Conservation (phyloP, 35 echinoderm and acorn worm species). For the Chiridota heheva region DNA sequence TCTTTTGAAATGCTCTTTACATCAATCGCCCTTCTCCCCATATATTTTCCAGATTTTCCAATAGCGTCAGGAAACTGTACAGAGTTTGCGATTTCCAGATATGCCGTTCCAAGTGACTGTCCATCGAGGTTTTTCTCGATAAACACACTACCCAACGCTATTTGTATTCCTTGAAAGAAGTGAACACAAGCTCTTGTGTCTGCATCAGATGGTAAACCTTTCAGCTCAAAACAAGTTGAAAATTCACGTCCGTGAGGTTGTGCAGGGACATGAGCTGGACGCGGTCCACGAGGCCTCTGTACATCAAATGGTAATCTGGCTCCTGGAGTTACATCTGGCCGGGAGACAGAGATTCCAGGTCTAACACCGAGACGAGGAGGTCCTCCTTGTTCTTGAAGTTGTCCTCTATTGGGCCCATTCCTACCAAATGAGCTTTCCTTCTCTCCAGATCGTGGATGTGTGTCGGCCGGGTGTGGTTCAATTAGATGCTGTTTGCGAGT, state of each 20-base stretch:
- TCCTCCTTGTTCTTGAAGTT: too few relatives aligned
- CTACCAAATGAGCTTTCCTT: too few relatives aligned
- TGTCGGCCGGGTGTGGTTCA: too few relatives aligned
- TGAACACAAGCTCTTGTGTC: constrained; percentile 56
- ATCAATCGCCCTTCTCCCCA: constrained; percentile 51
- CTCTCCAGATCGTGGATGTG: too few relatives aligned
- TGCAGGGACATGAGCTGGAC: not conserved
- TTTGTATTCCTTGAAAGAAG: constrained; percentile 70
- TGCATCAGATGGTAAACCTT: constrained; percentile 64
- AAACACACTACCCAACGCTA: constrained; percentile 51
- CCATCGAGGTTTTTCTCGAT: constrained; percentile 51
- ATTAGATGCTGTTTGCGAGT: too few relatives aligned
- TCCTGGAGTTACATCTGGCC: too few relatives aligned
- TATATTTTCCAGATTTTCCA: constrained; percentile 50
- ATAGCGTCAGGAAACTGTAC: constrained; percentile 46
- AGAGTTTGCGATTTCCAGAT: constrained; percentile 58
- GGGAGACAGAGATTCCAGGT: too few relatives aligned
- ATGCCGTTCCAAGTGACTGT: constrained; percentile 43
- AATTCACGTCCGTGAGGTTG: constrained; percentile 37
- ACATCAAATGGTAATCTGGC: too few relatives aligned
- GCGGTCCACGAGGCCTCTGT: not conserved
- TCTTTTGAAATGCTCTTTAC: constrained; percentile 54
- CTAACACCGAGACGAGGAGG: too few relatives aligned
- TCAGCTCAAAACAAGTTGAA: constrained; percentile 62
- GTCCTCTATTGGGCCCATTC: too few relatives aligned